A percentile compares a stretch with the other conserved stretches of the same genome.
These are phyloP conservation scores for Patiria pectinifera DNA, from an alignment of 53 echinoderm and acorn worm genomes.

Conservation along the genomic window DNA sequence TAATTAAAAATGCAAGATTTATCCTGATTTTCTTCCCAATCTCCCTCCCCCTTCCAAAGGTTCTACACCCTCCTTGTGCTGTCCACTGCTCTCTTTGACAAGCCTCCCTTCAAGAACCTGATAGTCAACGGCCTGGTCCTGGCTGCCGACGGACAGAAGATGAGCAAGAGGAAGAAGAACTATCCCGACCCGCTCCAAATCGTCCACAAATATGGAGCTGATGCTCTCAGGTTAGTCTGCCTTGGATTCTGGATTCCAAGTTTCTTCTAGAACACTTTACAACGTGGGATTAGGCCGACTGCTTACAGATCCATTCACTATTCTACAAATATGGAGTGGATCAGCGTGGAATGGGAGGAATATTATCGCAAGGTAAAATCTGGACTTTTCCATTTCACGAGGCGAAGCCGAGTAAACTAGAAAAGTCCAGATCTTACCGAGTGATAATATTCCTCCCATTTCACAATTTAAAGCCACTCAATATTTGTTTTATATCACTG, in stretches of 20 bases:
- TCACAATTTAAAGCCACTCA: too few relatives aligned
- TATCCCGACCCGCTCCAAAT: constrained; percentile 91
- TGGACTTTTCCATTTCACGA: too few relatives aligned
- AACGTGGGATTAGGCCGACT: too few relatives aligned
- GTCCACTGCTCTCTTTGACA: constrained; percentile 90
- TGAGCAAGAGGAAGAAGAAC: constrained; percentile 99
- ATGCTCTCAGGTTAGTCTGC: constrained; percentile 85
- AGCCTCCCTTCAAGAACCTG: constrained; percentile 90
- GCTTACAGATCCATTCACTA: too few relatives aligned
- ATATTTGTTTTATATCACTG: too few relatives aligned
- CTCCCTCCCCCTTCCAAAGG: constrained; percentile 40
- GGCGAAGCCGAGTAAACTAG: too few relatives aligned
- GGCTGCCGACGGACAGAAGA: constrained; percentile 95
- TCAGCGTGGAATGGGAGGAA: too few relatives aligned
- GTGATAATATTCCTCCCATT: too few relatives aligned
- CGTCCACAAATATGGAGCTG: constrained; percentile 91
- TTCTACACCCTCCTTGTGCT: constrained; percentile 97
- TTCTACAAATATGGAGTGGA: too few relatives aligned
- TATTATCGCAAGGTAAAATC: too few relatives aligned
- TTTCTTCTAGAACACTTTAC: background rate
- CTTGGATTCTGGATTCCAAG: background rate
- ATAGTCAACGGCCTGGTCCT: constrained; percentile 92
- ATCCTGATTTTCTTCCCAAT: background rate
- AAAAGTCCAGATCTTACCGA: too few relatives aligned
- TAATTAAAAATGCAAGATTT: background rate